Conservation (phyloP, 92 coral and sea anemone genomes). For the Isaurus tuberculatus region DNA sequence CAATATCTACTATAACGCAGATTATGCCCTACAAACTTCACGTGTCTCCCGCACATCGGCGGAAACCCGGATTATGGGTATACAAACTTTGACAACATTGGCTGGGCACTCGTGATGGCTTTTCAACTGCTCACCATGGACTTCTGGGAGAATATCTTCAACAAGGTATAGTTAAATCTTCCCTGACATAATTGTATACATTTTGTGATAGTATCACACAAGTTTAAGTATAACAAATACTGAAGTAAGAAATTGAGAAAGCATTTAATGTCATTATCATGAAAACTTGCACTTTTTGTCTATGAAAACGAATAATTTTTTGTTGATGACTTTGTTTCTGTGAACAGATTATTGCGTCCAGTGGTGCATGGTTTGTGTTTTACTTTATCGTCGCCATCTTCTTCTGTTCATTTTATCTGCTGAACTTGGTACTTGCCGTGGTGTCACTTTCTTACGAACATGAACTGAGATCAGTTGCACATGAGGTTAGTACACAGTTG, state of each 20-base stretch:
- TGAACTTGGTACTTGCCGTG: conserved; percentile 92
- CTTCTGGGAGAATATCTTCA: conserved; percentile 95
- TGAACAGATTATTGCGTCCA: conserved; percentile 81
- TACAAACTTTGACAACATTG: conserved; percentile 92
- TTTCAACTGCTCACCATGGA: conserved; percentile 97
- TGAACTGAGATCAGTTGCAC: conserved; percentile 75
- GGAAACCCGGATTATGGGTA: no score
- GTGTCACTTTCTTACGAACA: conserved; percentile 94
- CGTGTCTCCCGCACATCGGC: no score
- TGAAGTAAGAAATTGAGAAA: no score
- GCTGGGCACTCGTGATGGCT: conserved; percentile 93
- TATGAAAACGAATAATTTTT: no score
- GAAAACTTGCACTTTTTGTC: no score
- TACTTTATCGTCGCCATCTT: conserved; percentile 86
- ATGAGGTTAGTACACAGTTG: conserved; percentile 82
- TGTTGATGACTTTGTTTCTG: not conserved
- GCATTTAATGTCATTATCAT: no score
- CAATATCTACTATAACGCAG: no score
- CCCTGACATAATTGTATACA: no score
- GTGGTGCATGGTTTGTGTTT: conserved; percentile 88
- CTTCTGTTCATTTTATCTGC: conserved; percentile 94
- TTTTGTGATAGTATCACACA: no score
- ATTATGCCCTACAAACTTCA: no score
- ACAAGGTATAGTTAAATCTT: no score
- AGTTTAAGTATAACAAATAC: no score